Conservation (phyloP, 2,113 vertebrate genomes). For the Eubucco bourcierii region DNA sequence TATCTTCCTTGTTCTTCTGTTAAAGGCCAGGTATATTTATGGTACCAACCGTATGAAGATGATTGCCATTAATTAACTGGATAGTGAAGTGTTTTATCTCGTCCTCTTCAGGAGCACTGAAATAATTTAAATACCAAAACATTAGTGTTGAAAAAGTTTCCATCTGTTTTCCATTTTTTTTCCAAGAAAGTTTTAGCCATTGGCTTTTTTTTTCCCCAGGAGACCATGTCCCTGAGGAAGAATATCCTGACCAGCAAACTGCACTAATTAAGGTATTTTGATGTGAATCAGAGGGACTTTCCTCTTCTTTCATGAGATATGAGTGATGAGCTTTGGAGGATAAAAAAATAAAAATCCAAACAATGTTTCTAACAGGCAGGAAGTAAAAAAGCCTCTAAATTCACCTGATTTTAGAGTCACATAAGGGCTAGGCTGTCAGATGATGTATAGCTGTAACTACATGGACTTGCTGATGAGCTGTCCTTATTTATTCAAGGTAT, state of each 20-base stretch:
- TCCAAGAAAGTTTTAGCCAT: not conserved
- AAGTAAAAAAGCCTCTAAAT: not conserved
- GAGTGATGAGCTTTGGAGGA: constrained; percentile 10
- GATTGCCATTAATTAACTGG: constrained; percentile 15
- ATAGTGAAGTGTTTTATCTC: constrained; percentile 42
- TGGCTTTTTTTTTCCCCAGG: constrained; percentile 21
- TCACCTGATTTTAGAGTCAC: not conserved
- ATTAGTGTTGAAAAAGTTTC: not conserved
- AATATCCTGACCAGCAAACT: constrained; percentile 1
- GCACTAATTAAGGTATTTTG: constrained; percentile 37
- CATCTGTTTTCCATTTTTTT: constrained; percentile 18
- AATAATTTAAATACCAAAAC: not conserved
- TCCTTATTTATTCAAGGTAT: not conserved
- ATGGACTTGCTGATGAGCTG: not conserved
- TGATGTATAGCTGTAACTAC: not conserved
- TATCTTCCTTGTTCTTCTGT: constrained; percentile 2
- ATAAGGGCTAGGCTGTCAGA: not conserved
- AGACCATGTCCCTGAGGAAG: not conserved
- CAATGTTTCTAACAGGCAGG: not conserved
- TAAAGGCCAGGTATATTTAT: constrained; percentile 49
- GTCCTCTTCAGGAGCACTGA: not conserved
- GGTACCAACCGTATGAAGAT: constrained; percentile 22
- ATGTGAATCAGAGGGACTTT: constrained; percentile 63
- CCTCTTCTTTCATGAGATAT: constrained; percentile 49
- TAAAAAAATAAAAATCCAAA: not conserved